Evolutionary conservation across 1,140 invertebrate genomes (phyloP).

Genomic region (Macrosteles quadrilineatus): DNA sequence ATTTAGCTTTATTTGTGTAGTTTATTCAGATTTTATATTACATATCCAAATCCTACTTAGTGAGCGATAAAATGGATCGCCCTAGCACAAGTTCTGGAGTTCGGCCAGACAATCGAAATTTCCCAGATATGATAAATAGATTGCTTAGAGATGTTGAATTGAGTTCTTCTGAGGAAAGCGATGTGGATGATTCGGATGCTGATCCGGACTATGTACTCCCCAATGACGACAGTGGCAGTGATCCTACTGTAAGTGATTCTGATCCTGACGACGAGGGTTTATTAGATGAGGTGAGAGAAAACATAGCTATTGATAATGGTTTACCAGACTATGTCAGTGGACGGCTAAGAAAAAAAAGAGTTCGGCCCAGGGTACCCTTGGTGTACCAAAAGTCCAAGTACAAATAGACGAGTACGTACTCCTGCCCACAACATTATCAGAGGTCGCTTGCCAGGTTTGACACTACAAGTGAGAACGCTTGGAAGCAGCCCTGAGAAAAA

Average conservation of each 20-base stretch:
- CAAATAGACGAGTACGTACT: background rate
- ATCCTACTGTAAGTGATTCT: too few species aligned
- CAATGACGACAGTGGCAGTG: too few species aligned
- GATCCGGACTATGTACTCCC: too few species aligned
- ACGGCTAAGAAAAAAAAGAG: conserved; percentile 13
- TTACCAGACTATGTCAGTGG: background rate
- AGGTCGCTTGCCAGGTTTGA: background rate
- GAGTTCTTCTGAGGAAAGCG: background rate
- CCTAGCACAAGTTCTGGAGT: too few species aligned
- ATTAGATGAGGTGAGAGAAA: background rate
- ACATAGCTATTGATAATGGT: background rate
- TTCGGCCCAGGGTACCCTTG: background rate
- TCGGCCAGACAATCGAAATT: too few species aligned
- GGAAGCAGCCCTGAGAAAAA: conserved; percentile 9
- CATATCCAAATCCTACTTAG: too few species aligned
- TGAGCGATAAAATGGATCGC: too few species aligned
- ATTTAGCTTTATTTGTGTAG: too few species aligned
- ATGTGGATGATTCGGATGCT: too few species aligned
- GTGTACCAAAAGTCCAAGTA: background rate
- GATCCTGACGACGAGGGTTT: background rate
- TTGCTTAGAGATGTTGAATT: background rate
- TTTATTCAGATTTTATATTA: too few species aligned
- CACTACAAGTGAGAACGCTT: background rate
- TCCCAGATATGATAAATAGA: too few species aligned
- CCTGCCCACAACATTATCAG: conserved; percentile 2